Base-by-base conservation (phyloP, 1,140 invertebrate species). In the Dreissena polymorpha region DNA sequence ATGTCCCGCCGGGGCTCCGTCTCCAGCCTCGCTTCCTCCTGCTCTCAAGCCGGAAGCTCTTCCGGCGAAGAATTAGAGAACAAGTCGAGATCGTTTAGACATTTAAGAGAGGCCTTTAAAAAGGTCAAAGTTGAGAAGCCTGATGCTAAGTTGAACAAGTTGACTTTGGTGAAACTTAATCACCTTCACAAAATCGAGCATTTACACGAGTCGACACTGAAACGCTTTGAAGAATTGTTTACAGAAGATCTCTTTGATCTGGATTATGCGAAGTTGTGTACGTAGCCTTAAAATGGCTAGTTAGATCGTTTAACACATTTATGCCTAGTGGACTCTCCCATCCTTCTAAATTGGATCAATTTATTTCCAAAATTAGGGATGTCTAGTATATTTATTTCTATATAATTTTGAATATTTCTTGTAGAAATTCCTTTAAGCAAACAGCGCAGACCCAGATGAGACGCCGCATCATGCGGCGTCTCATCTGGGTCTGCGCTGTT, bases 81-180 rank as follows among this genome's bases (percentile, higher is more conserved):
- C 21, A n/a, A 10, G 18, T 53, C 64, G 10, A 6, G 78, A 10
- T 81, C 78, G 0, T 81, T 50, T 21, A 63, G 78, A n/a, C 25
- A 72, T 7, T 72, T 81, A 51, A n/a, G 57, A 16, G 78, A 81
- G 51, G 69, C 78, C 0, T 81, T 72, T 63, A 71, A 72, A 57
- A 81, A 81, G 55, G 60, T 69, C 18, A 72, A 65, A 51, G 64
- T 51, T 5, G 78, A 81, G 39, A 16, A 27, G 21, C n/a, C 57
- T 3, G 53, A 81, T 23, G 57, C 68, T 6, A 25, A 63, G 39
- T 23, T 50, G 60, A 69, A 81, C 12, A 63, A 23, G 60, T 39
- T 81, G 12, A 63, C 71, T 25, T 29, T 21, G 25, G 64, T 81
- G 49, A 70, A 70, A 27, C 68, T 27, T 50, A 53, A 81, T 65